phyloP scores from a whole-genome alignment of 2,797 vertebrate species.

The Crypturellus tataupa region DNA sequence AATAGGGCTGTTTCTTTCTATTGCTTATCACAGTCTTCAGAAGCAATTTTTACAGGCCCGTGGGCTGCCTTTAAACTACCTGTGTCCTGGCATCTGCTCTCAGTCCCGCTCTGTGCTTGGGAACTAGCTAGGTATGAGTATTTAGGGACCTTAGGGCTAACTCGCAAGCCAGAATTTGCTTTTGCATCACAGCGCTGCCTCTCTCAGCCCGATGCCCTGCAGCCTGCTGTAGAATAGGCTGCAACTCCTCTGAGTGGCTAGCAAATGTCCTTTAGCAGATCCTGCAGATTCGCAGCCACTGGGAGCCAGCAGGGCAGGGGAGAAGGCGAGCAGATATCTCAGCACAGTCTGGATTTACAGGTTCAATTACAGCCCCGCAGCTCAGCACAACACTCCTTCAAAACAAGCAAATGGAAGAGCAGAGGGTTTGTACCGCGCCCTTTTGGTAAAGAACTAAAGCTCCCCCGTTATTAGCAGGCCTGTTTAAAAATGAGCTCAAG shows the following conservation, averaged over 20 bases:
- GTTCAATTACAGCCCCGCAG: neutral
- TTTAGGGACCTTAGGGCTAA: neutral
- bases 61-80: neutral
- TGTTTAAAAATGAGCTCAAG: neutral
- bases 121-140: neutral
- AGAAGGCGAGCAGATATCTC: neutral
- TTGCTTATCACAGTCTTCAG: neutral
- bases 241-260: fast-evolving
- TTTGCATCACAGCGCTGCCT: neutral
- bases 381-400: neutral
- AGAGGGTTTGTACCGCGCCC: neutral
- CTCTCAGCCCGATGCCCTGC: neutral
- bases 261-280: neutral
- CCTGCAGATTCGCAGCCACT: fast-evolving
- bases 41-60: neutral
- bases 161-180: neutral
- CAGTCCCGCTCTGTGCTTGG: fast-evolving
- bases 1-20: fast-evolving
- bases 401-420: slow-evolving; percentile 15
- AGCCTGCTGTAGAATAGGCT: neutral
- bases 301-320: fast-evolving
- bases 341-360: fast-evolving
- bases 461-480: neutral
- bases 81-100: fast-evolving
- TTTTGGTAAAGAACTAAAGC: neutral